Evolutionary conservation across 2,888 invertebrate genomes (phyloP).

Genomic region (Chrysodeixis includens): DNA sequence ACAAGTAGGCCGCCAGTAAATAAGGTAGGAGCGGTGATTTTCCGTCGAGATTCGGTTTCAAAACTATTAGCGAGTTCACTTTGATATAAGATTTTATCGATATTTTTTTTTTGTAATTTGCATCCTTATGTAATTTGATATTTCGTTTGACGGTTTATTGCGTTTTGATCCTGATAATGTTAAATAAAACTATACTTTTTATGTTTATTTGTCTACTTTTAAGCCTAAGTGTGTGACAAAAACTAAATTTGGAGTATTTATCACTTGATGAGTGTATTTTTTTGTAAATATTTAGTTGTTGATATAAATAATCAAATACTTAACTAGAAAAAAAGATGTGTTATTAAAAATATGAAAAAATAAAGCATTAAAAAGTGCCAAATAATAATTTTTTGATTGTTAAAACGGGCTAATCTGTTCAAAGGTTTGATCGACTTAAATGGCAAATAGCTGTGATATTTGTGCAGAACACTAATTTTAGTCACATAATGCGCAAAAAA

Average conservation of each 20-base stretch:
- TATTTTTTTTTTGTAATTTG: conserved; percentile 24
- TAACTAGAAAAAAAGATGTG: too few relatives aligned
- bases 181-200: conserved; percentile 24
- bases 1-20: conserved; percentile 67
- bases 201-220: background rate
- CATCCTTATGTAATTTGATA: conserved; percentile 23
- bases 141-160: conserved; percentile 2
- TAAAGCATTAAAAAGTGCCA: too few relatives aligned
- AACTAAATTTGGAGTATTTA: background rate
- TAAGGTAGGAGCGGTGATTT: conserved; percentile 55
- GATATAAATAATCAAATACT: too few relatives aligned
- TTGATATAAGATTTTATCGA: conserved; percentile 45
- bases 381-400: too few relatives aligned
- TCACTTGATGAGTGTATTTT: background rate
- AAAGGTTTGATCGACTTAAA: too few relatives aligned
- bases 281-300: too few relatives aligned
- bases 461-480: too few relatives aligned
- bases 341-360: too few relatives aligned
- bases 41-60: conserved; percentile 52
- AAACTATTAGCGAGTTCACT: conserved; percentile 43
- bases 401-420: too few relatives aligned
- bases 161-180: conserved; percentile 18
- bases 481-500: too few relatives aligned
- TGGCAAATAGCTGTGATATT: too few relatives aligned
- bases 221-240: background rate